Conservation (phyloP, 2,113 vertebrate genomes). For the Chaetura pelagica region DNA sequence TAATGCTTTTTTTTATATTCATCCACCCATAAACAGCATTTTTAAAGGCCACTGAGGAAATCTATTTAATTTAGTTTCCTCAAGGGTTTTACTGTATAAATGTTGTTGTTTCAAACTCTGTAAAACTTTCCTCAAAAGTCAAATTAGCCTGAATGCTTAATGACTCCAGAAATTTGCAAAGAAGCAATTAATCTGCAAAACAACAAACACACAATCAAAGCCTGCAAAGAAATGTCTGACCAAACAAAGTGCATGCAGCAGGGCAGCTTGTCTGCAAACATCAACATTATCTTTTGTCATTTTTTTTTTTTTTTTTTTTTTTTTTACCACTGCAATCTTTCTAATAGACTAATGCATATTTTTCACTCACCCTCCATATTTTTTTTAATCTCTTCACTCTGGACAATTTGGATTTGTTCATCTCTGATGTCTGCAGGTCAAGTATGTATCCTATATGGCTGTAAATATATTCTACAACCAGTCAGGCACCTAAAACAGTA, state of each 20-base stretch:
- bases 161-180: background rate
- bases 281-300: background rate
- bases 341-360: background rate
- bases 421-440: constrained; percentile 68
- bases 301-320: background rate
- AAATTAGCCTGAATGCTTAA: background rate
- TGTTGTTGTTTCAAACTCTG: background rate
- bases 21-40: background rate
- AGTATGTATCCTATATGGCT: constrained; percentile 63
- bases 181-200: constrained; percentile 6
- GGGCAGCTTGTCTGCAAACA: background rate
- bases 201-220: background rate
- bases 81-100: background rate
- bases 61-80: background rate
- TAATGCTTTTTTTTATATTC: background rate
- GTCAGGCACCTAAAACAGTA: constrained; percentile 36
- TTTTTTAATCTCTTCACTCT: constrained; percentile 86
- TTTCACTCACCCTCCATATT: constrained; percentile 89
- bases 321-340: background rate
- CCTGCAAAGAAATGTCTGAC: background rate
- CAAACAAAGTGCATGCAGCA: background rate
- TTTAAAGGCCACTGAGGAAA: constrained; percentile 43
- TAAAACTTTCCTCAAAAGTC: constrained; percentile 28
- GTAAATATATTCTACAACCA: constrained; percentile 36
- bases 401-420: constrained; percentile 80